Conservation (phyloP, 35 echinoderm and acorn worm species). For the Nesometra sesokonis region DNA sequence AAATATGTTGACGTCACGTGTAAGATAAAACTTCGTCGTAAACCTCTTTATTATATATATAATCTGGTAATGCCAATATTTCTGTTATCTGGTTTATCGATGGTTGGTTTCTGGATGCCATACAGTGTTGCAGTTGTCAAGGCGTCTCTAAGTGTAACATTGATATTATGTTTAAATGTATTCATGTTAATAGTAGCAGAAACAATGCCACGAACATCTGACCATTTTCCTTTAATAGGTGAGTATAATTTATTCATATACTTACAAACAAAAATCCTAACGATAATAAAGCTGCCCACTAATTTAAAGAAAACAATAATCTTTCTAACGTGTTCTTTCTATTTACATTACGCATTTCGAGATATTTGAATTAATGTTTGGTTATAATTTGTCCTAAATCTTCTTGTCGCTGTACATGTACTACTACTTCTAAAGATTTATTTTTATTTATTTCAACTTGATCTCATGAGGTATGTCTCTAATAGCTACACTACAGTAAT, state of each 20-base stretch:
- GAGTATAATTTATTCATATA: constrained; percentile 18
- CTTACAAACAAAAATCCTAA: not conserved
- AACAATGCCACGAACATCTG: constrained; percentile 85
- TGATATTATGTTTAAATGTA: constrained; percentile 85
- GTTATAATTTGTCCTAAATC: no score
- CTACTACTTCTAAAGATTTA: no score
- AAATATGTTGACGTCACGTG: constrained; percentile 82
- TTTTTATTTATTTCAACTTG: no score
- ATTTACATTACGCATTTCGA: no score
- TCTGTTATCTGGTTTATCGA: constrained; percentile 77
- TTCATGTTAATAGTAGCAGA: constrained; percentile 91
- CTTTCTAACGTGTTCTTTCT: no score
- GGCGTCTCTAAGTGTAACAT: constrained; percentile 78
- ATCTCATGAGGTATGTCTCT: no score
- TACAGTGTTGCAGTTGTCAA: constrained; percentile 98
- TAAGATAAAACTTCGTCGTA: constrained; percentile 51
- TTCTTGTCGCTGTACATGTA: no score
- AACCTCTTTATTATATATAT: constrained; percentile 90
- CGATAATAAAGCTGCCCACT: no score
- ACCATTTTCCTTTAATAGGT: constrained; percentile 83
- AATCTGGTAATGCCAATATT: constrained; percentile 94
- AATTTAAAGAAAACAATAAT: no score
- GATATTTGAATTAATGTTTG: no score
- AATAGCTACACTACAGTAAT: no score
- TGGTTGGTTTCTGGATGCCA: constrained; percentile 97